These are phyloP conservation scores for Diacarnus erythraeanus DNA, from an alignment of 37 sponge, comb jelly and placozoan species.

Conservation along the genomic window DNA sequence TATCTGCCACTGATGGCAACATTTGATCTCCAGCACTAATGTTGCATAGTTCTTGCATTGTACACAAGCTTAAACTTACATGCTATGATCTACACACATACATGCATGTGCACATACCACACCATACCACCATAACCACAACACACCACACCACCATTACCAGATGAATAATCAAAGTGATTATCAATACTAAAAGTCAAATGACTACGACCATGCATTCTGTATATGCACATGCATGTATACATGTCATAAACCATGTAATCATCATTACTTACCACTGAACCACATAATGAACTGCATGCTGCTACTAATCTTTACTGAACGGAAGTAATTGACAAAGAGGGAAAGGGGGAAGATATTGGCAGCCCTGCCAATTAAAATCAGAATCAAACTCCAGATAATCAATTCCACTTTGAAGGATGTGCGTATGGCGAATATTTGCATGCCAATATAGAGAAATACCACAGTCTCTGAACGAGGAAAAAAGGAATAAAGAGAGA, in stretches of 20 bases:
- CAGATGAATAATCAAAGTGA: background rate
- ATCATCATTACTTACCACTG: conserved; percentile 72
- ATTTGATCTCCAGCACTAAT: too few relatives aligned
- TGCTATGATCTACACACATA: too few relatives aligned
- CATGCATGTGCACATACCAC: too few relatives aligned
- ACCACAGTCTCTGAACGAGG: conserved; percentile 83
- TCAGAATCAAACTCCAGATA: conserved; percentile 88
- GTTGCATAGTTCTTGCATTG: too few relatives aligned
- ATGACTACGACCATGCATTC: too few relatives aligned
- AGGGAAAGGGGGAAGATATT: conserved; percentile 89
- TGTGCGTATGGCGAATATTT: conserved; percentile 82
- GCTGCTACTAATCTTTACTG: conserved; percentile 69
- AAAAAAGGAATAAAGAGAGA: too few relatives aligned
- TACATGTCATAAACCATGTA: too few relatives aligned
- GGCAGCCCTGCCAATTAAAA: conserved; percentile 79
- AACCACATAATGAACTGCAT: conserved; percentile 97
- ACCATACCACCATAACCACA: too few relatives aligned
- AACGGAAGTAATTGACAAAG: conserved; percentile 75
- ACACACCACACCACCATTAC: background rate
- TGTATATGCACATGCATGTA: too few relatives aligned
- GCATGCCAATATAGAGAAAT: conserved; percentile 93
- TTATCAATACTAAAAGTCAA: too few relatives aligned
- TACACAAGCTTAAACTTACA: too few relatives aligned
- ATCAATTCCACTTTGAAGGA: conserved; percentile 74
- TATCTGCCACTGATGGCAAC: too few relatives aligned